Evolutionary conservation across 64 coral and sea anemone species (phyloP), one percentile per base, ranked within the genome.

Genomic region (Orbicella faveolata): DNA sequence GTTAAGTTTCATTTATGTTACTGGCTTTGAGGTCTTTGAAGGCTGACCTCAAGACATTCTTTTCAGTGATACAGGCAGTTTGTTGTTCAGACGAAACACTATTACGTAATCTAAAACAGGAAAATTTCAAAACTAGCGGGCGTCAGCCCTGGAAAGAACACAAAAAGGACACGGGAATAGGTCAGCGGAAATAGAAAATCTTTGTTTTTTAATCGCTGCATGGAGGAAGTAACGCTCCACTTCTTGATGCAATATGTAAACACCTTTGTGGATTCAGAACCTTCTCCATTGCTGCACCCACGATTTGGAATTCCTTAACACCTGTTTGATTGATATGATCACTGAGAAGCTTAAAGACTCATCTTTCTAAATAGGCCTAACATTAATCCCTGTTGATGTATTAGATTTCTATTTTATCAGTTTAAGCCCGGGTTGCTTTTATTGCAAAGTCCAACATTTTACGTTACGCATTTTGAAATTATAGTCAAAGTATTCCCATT

Each of bases 371-470:
- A 23, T 11, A 83, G 16, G 23, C 57, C 16, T 69, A 52, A 21
- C 62, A 15, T 72, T 85, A 85, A 85, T 85, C 61, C 63, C 82
- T 30, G 53, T 68, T 39, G 63, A 83, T 11, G 34, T 83, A 83
- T 83, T 36, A 67, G 37, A 2, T 83, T 83, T 44, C 21, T 16
- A 18, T 17, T 63, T 73, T 70, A 85, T 85, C 82, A 72, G 23
- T 37, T 72, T 72, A 84, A 84, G 36, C 21, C 14, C 1, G 82
- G 5, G 67, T 85, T 85, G 3, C 53, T 11, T 44, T 2, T 25
- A 37, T 33, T 52, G 36, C 48, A 72, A 85, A 34, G 64, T 70
- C 20, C 55, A 59, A 16, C 55, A 59, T 59, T 59, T 16, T 1
- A 59, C 15, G 55, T 59, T 59, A 59, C 55, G 55, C 55, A 59